Base-by-base conservation (phyloP, 2,113 vertebrate genomes). In the Periophthalmodon schlosseri region DNA sequence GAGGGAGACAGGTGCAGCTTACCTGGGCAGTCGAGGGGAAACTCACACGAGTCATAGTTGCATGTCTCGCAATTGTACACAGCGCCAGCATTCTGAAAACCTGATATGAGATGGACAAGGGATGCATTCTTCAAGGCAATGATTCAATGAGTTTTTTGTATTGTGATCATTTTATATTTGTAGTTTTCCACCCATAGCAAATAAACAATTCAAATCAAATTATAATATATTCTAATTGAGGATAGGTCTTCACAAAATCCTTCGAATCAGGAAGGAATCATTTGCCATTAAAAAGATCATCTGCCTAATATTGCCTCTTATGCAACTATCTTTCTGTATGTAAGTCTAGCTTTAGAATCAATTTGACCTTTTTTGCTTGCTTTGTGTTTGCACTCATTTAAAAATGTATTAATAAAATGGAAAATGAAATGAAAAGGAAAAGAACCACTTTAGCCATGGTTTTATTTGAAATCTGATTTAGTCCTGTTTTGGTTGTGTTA, bases 11-110 rank as follows among this genome's bases (percentile, higher is more conserved):
- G 54, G 70, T 75, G 23, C n/a, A 28, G 70, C 90, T 87, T 70
- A 94, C 93, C 69, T 69, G 93, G 93, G 79, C 94, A 94, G 86
- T 94, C 94, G 8, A 94, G 82, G 21, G 91, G 92, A 65, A 88
- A 90, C 73, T 83, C 85, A 72, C 94, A 94, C 68, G 91, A 88
- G 74, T 93, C 91, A 6, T 85, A 93, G n/a, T 52, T 68, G 77
- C 94, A 94, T 71, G 80, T 88, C 2, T 77, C 8, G 52, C 94
- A 94, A 88, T 91, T 90, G 75, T 89, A 94, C 2, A 73, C 84
- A 5, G 70, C 76, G 11, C 82, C 92, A 52, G 39, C 54, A n/a
- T 15, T 88, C 86, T 93, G 94, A 70, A 91, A 94, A 78, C 92
- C 94, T 94, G 77, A 69, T 16, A 11, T 2, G 2, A 33, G 5